phyloP scores from a whole-genome alignment of 2,797 vertebrate species.

The Scolopax rusticola region DNA sequence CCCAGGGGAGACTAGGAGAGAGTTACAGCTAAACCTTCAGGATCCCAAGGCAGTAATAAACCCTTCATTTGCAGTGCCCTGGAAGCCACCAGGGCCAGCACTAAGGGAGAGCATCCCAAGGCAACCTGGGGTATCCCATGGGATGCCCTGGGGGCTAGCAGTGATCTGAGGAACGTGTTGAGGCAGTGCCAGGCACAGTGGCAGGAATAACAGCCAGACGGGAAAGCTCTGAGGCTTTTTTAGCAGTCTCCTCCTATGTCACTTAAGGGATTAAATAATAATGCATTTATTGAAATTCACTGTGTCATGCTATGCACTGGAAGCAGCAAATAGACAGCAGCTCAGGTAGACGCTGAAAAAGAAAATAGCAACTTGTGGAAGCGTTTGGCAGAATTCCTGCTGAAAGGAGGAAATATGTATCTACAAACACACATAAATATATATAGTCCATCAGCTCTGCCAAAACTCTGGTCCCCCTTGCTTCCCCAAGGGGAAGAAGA shows the following conservation, averaged over 20 bases:
- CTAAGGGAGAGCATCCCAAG: background rate
- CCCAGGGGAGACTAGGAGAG: background rate
- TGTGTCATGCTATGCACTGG: background rate
- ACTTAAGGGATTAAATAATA: background rate
- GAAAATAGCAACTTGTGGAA: background rate
- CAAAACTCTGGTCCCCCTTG: background rate
- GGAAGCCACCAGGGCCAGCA: background rate
- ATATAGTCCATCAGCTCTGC: background rate
- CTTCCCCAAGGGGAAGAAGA: background rate
- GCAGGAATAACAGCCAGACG: fast-evolving
- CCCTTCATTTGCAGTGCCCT: background rate
- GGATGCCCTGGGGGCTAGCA: background rate
- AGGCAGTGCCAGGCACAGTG: background rate
- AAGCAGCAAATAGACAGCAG: background rate
- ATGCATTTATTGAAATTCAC: background rate
- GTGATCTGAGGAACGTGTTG: background rate
- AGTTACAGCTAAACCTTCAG: background rate
- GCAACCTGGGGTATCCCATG: background rate
- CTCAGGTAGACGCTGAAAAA: background rate
- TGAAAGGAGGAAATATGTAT: background rate
- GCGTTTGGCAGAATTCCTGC: background rate
- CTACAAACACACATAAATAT: too few relatives aligned
- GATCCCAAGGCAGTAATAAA: background rate
- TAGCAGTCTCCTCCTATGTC: background rate
- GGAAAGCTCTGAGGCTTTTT: background rate